Base-by-base conservation (phyloP, 1,140 invertebrate genomes). In the Dolichoris vasculosae region DNA sequence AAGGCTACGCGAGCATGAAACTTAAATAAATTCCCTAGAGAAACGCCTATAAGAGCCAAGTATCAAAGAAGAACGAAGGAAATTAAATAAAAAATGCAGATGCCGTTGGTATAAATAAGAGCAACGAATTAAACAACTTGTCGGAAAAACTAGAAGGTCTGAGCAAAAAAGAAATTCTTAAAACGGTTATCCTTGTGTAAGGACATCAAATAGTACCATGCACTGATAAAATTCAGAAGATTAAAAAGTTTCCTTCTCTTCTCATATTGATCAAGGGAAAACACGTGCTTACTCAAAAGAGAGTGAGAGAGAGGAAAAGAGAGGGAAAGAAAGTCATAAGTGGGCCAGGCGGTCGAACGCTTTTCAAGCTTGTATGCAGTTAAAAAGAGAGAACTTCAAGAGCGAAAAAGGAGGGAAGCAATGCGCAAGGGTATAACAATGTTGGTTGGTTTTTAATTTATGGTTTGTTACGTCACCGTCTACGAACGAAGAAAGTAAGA, bases 301-400 rank as follows among this genome's bases (percentile, higher is more conserved):
- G 55, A 73, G 63, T 32, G 48, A 64, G 55, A 59, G 73, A 48
- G 55, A 73, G 63, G 32, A 8, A 51, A 43, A 69, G 40, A 48
- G 15, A 89, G 83, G 88, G 87, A 83, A 81, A 86, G 88, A 89
- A 86, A 88, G 88, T 84, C 85, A 89, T 91, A 91, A 92, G 88
- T 92, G 89, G 91, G 91, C 88, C 90, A 92, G 88, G 87, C 89
- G 89, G 88, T 91, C 90, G 88, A 90, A 87, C 83, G 69, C 87
- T 87, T 89, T 88, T 86, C 86, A 20, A 71, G 30, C 48, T 40
- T 43, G 26, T 30, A n/a, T 43, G 59, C 48, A 82, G 17, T 59
- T n/a, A 43, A n/a, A 43, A 59, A 69, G 40, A 81, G 23, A 69
- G n/a, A 73, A 51, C 23, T 69, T 48, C 80, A 82, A 82, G 80